A percentile compares a stretch with the other conserved stretches of the same genome.
These are phyloP conservation scores for Drosophila melanogaster DNA, from an alignment of 1,140 invertebrate species.

Conservation along the genomic window DNA sequence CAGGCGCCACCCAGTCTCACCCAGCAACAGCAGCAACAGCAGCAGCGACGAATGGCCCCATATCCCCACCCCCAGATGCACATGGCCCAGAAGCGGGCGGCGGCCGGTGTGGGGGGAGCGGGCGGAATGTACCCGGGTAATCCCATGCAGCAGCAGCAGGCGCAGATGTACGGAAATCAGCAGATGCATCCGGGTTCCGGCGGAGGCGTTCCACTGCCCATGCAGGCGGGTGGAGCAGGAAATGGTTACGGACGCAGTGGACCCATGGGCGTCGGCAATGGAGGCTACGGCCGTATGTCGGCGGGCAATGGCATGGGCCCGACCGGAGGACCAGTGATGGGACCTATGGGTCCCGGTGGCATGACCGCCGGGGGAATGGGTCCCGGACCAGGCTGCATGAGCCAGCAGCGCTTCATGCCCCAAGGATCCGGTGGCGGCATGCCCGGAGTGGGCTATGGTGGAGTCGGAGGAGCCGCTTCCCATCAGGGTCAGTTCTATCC, in stretches of 20 bases:
- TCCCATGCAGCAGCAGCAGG: slow-evolving; percentile 69
- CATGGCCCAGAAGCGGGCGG: slow-evolving; percentile 89
- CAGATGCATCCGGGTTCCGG: slow-evolving; percentile 84
- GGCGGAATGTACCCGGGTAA: slow-evolving; percentile 69
- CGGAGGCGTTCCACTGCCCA: slow-evolving; percentile 81
- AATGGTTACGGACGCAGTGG: slow-evolving; percentile 75
- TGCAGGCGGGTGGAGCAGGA: slow-evolving; percentile 71
- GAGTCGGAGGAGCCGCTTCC: slow-evolving; percentile 76
- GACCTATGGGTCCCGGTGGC: slow-evolving; percentile 64
- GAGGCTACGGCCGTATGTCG: slow-evolving; percentile 76
- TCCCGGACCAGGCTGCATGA: slow-evolving; percentile 81
- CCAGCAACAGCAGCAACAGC: slow-evolving; percentile 26
- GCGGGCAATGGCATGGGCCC: slow-evolving; percentile 84
- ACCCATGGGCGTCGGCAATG: slow-evolving; percentile 77
- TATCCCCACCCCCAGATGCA: slow-evolving; percentile 93
- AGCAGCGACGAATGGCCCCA: slow-evolving; percentile 89
- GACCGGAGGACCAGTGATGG: slow-evolving; percentile 69
- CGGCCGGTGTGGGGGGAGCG: slow-evolving; percentile 47
- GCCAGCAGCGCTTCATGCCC: slow-evolving; percentile 73
- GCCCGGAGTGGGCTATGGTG: slow-evolving; percentile 37
- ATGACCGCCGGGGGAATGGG: slow-evolving; percentile 80
- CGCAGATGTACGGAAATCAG: slow-evolving; percentile 84
- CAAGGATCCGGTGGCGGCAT: slow-evolving; percentile 76
- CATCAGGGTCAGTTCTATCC: slow-evolving; percentile 79
- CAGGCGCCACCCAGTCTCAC: slow-evolving; percentile 61